Conservation (phyloP, 2,113 vertebrate species). For the Macrotus californicus region DNA sequence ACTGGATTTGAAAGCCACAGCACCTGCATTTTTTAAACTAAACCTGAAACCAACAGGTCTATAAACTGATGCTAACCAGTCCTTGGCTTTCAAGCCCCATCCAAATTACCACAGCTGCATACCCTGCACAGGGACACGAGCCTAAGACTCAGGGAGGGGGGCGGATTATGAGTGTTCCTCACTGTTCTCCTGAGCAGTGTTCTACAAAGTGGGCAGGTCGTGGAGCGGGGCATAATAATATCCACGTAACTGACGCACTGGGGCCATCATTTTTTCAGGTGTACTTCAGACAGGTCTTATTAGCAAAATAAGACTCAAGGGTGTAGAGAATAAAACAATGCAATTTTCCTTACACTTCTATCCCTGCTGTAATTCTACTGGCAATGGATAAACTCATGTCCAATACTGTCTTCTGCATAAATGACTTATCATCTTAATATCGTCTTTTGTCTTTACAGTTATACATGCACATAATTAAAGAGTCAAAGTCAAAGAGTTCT, state of each 20-base stretch:
- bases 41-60: constrained; percentile 20
- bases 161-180: background rate
- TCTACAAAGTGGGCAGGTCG: background rate
- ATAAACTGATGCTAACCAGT: background rate
- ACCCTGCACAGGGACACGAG: background rate
- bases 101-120: background rate
- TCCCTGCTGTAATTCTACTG: background rate
- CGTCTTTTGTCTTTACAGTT: background rate
- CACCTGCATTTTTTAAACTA: constrained; percentile 43
- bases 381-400: background rate
- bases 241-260: background rate
- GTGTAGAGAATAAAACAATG: background rate
- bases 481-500: background rate
- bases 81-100: background rate
- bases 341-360: background rate
- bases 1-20: background rate
- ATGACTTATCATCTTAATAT: background rate
- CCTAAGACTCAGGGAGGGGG: background rate
- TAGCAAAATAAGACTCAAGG: background rate
- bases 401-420: background rate
- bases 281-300: background rate
- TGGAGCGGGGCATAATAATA: background rate
- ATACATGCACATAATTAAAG: background rate
- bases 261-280: background rate
- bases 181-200: background rate